Percentiles rank a stretch among this genome's conserved stretches.
Evolutionary conservation across 2,888 invertebrate species (phyloP).

Genomic region (Tortricodes alternella): DNA sequence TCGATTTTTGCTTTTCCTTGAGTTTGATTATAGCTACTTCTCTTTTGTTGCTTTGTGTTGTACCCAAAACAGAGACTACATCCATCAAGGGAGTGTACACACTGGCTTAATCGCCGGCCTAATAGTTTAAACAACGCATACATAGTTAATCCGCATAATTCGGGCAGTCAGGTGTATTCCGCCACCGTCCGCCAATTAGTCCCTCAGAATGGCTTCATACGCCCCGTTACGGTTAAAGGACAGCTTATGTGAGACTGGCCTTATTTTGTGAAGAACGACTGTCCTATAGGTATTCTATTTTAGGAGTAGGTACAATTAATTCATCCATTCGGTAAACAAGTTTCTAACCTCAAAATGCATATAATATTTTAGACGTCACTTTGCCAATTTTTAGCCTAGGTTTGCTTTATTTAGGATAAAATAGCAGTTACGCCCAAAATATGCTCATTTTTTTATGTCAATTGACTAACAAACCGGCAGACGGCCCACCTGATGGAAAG

Average conservation of each 20-base stretch:
- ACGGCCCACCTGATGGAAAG: too few species aligned
- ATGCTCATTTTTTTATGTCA: too few species aligned
- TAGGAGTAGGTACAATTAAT: not conserved
- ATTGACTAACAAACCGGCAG: too few species aligned
- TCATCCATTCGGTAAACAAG: too few species aligned
- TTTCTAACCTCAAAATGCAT: too few species aligned
- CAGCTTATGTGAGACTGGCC: conserved; percentile 6
- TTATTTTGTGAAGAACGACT: conserved; percentile 12
- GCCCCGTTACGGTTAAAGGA: conserved; percentile 26
- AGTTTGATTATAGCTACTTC: too few species aligned
- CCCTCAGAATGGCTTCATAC: conserved; percentile 43
- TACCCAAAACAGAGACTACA: not conserved
- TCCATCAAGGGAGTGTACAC: not conserved
- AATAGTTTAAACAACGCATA: conserved; percentile 32
- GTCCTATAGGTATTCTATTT: not conserved
- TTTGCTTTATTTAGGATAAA: too few species aligned
- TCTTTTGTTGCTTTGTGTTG: too few species aligned
- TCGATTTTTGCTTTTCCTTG: too few species aligned
- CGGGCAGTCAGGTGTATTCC: conserved; percentile 55
- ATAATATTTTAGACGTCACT: too few species aligned
- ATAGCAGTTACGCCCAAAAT: too few species aligned
- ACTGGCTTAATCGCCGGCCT: not conserved
- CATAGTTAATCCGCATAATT: conserved; percentile 54
- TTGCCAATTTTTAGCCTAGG: too few species aligned
- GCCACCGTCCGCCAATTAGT: conserved; percentile 47